Evolutionary conservation across 2,888 invertebrate genomes (phyloP).

Genomic region (Sminthurinus aureus): DNA sequence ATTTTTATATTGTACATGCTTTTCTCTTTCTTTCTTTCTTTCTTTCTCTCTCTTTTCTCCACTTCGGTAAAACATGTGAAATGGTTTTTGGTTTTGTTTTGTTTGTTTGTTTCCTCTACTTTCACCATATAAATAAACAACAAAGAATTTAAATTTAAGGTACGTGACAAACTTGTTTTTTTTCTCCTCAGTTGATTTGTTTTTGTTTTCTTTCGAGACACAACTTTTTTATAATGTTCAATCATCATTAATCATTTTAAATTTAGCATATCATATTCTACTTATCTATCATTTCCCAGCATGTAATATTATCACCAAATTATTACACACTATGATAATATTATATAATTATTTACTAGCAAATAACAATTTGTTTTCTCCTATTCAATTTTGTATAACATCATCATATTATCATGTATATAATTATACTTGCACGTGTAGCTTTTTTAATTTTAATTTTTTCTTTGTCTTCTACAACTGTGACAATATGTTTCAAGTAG

Average conservation of each 20-base stretch:
- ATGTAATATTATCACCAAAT: neutral
- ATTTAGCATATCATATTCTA: neutral
- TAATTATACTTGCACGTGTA: too few relatives aligned
- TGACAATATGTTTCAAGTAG: too few relatives aligned
- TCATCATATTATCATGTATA: too few relatives aligned
- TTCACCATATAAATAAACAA: slow-evolving; percentile 31
- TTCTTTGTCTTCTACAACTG: too few relatives aligned
- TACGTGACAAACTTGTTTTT: slow-evolving; percentile 32
- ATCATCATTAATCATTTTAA: neutral
- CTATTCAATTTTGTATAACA: too few relatives aligned
- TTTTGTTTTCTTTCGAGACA: slow-evolving; percentile 3
- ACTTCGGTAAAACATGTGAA: neutral
- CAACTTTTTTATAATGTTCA: slow-evolving; percentile 1
- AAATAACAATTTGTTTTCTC: too few relatives aligned
- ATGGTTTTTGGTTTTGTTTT: slow-evolving; percentile 16
- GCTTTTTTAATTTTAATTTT: too few relatives aligned
- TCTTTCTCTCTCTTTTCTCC: neutral
- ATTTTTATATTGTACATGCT: neutral
- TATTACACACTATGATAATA: too few relatives aligned
- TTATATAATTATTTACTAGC: too few relatives aligned
- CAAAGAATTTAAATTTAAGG: slow-evolving; percentile 28
- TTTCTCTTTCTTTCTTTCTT: neutral
- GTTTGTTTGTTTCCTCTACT: neutral
- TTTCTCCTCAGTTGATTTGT: neutral
- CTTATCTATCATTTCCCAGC: neutral